Evolutionary conservation across 1,140 invertebrate species (phyloP), one percentile per base, ranked within the genome.

Genomic region (Gonatopus flavifemur): DNA sequence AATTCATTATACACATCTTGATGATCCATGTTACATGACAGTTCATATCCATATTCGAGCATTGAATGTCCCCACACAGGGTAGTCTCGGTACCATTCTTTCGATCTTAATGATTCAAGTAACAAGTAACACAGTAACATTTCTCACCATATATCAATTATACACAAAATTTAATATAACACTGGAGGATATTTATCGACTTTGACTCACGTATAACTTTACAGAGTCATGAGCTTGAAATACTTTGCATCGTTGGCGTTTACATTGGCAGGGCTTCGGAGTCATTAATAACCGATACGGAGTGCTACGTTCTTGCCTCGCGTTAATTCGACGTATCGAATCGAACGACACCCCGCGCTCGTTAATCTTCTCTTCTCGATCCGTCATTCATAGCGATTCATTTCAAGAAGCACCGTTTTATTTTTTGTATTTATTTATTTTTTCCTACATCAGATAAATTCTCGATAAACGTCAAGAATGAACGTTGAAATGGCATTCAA

Each of bases 281-380:
- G 49, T 65, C 58, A 61, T 67, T 69, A 60, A 64, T 68, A 70
- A 69, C 62, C 59, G 57, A 67, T 67, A 51, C 47, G 45, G 44
- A 47, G 55, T 45, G 53, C 42, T 36, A 46, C 51, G 58, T 64
- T 63, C 50, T 48, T 55, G 50, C 54, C 53, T 35, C 52, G 48
- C 51, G 59, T 57, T 67, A 70, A 70, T 67, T 67, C 61, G 61
- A 70, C 64, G 62, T 70, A 74, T 70, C 69, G 66, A 74, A 72
- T 74, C 60, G 66, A 56, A 63, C 60, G 59, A 65, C 67, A 69
- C 70, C 67, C 62, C 62, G 50, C 49, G 62, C 55, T 67, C 65
- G 57, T 69, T 66, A 69, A 69, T 69, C 66, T 69, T 68, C 39
- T n/a, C 46, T 59, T 50, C 39, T 54, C 59, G 40, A 63, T 62